Percentiles rank a stretch among this genome's conserved stretches.
Conservation (phyloP, 2,888 invertebrate species). For the Dilophus febrilis region DNA sequence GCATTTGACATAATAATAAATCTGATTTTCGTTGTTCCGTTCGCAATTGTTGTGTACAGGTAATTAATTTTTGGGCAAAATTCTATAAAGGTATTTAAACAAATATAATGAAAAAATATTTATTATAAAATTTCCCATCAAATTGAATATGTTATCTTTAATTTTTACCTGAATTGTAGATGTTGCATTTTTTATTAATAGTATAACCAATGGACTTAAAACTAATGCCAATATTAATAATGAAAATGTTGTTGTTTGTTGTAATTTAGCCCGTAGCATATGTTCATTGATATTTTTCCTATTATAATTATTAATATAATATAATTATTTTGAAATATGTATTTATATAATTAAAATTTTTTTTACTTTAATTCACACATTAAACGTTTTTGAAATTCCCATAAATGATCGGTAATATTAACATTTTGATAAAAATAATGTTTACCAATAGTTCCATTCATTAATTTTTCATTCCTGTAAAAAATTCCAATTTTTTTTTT, state of each 20-base stretch:
- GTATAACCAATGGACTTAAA: conserved; percentile 35
- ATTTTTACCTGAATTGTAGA: conserved; percentile 41
- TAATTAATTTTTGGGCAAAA: conserved; percentile 34
- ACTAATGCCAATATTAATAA: conserved; percentile 33
- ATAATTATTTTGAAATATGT: too few relatives aligned
- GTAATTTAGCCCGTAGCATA: conserved; percentile 31
- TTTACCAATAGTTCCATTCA: background rate
- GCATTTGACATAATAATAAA: conserved; percentile 38
- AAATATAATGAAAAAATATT: conserved; percentile 2
- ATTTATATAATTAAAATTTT: too few relatives aligned
- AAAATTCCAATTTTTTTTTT: background rate
- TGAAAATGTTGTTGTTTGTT: conserved; percentile 30
- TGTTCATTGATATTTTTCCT: conserved; percentile 33
- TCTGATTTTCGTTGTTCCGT: conserved; percentile 41
- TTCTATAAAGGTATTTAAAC: conserved; percentile 26
- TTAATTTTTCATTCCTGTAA: too few relatives aligned
- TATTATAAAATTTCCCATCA: too few relatives aligned
- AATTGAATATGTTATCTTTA: too few relatives aligned
- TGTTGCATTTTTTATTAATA: conserved; percentile 35
- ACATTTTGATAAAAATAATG: background rate
- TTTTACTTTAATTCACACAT: too few relatives aligned
- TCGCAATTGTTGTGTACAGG: conserved; percentile 33
- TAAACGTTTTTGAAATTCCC: too few relatives aligned
- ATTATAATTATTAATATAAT: too few relatives aligned
- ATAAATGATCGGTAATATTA: background rate